Evolutionary conservation across 1,140 invertebrate genomes (phyloP), one percentile per base, ranked within the genome.

Genomic region (Temnothorax curvispinosus): DNA sequence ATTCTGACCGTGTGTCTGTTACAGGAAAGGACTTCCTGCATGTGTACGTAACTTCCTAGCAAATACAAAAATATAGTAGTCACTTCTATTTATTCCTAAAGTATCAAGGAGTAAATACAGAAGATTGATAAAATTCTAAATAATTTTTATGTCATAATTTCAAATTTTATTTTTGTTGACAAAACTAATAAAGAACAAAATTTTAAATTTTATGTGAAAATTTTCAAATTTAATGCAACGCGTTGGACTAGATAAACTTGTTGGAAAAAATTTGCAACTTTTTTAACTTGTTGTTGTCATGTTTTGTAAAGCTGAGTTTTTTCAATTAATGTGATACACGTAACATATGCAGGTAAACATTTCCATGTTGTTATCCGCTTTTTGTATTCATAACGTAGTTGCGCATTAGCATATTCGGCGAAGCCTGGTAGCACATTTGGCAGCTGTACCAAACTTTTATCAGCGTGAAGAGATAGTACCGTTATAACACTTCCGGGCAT

Each of bases 321-420:
- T 76, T 32, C 9, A 56, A 71, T 81, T 81, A 81, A 71, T 41
- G 27, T 11, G 38, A 69, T 8, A 15, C 13, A 52, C 32, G 50
- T 21, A 18, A 18, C 38, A 41, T 27, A 27, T 44, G 21, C 4
- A 60, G 2, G n/a, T 44, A 21, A 74, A 84, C 27, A 27, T 75
- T 81, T 74, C 35, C 52, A 47, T 13, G 27, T n/a, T 32, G 27
- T 74, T 81, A 54, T 56, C 15, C 65, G 35, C n/a, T 44, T 75
- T 84, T 75, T 13, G 27, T 84, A 75, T 84, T 60, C 52, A 38
- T 56, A 60, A 50, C 44, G 41, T 15, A 35, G 80, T 75, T 13
- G 41, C 8, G 32, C 32, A 84, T 84, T 84, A 74, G 69, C 80
- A 84, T 84, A 84, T 84, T 84, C 35, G 18, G 38, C 41, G 52